A percentile compares a stretch with the other conserved stretches of the same genome.
These are phyloP conservation scores for Pogonognathellus flavescens DNA, from an alignment of 1,140 invertebrate genomes.

Conservation along the genomic window DNA sequence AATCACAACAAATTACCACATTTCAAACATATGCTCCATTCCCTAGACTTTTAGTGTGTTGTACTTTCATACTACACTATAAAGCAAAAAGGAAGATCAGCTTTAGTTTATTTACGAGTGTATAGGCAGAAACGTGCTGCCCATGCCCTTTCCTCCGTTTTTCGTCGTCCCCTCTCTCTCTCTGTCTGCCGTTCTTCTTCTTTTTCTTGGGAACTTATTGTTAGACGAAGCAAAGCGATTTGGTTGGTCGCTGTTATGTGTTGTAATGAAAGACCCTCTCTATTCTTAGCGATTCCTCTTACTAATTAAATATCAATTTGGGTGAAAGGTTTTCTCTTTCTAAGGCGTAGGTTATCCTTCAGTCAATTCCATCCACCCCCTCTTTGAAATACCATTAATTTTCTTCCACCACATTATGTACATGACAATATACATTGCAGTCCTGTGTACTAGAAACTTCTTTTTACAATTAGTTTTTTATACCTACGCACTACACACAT, in stretches of 20 bases:
- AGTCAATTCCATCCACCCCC: slow-evolving; percentile 34
- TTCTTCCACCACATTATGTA: slow-evolving; percentile 34
- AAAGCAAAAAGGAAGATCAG: slow-evolving; percentile 17
- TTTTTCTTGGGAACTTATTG: no score
- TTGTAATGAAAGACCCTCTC: slow-evolving; percentile 31
- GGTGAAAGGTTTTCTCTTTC: slow-evolving; percentile 35
- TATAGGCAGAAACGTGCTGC: neutral
- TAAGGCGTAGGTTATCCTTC: slow-evolving; percentile 13
- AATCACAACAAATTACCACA: slow-evolving; percentile 56
- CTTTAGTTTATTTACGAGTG: neutral
- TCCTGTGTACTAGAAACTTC: neutral
- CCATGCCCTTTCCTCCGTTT: neutral
- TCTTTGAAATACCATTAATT: slow-evolving; percentile 45
- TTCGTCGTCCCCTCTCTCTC: neutral
- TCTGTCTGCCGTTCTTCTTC: neutral
- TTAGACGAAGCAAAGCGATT: neutral
- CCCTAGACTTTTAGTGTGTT: neutral
- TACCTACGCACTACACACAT: no score
- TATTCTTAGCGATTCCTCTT: slow-evolving; percentile 43
- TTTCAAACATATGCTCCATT: slow-evolving; percentile 51
- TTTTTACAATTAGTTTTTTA: no score
- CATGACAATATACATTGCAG: slow-evolving; percentile 11
- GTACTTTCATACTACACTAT: no score
- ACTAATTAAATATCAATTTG: slow-evolving; percentile 48
- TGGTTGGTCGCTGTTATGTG: neutral